phyloP scores from a whole-genome alignment of 2,888 invertebrate genomes.

The Marasmarcha lunaedactyla region DNA sequence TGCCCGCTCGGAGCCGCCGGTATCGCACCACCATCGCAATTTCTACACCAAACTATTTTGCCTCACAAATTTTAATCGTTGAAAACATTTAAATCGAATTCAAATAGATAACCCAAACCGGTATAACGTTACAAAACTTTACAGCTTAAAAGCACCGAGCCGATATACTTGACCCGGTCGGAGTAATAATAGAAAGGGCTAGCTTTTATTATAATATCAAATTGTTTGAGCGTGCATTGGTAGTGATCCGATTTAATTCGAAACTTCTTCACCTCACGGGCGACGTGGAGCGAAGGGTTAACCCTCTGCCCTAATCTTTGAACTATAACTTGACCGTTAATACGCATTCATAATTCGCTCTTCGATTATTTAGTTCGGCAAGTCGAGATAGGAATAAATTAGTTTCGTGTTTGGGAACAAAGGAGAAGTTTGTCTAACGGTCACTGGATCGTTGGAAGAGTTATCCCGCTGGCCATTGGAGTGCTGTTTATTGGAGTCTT shows the following conservation, averaged over 20 bases:
- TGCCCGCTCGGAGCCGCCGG: constrained; percentile 20
- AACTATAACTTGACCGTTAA: constrained; percentile 71
- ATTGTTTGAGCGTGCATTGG: constrained; percentile 44
- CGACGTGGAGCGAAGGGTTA: constrained; percentile 47
- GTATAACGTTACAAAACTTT: background rate
- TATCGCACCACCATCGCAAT: constrained; percentile 5
- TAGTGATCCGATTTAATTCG: constrained; percentile 49
- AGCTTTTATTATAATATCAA: constrained; percentile 44
- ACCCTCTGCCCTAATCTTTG: constrained; percentile 68
- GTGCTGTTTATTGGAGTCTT: constrained; percentile 37
- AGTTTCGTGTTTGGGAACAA: constrained; percentile 67
- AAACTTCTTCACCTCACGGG: constrained; percentile 49
- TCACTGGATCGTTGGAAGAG: constrained; percentile 55
- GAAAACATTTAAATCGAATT: background rate
- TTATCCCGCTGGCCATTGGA: constrained; percentile 41
- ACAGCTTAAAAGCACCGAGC: background rate
- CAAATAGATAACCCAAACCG: background rate
- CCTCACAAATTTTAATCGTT: background rate
- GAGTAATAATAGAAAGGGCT: constrained; percentile 20
- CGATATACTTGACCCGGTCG: constrained; percentile 1
- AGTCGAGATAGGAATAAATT: constrained; percentile 64
- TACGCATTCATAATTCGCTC: constrained; percentile 68
- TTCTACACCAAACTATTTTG: too few species aligned
- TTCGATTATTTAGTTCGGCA: constrained; percentile 64
- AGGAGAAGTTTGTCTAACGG: constrained; percentile 66